Percentiles rank a stretch among this genome's conserved stretches.
These are phyloP conservation scores for Leucosticte australis DNA, from an alignment of 2,113 vertebrate species.

Conservation along the genomic window DNA sequence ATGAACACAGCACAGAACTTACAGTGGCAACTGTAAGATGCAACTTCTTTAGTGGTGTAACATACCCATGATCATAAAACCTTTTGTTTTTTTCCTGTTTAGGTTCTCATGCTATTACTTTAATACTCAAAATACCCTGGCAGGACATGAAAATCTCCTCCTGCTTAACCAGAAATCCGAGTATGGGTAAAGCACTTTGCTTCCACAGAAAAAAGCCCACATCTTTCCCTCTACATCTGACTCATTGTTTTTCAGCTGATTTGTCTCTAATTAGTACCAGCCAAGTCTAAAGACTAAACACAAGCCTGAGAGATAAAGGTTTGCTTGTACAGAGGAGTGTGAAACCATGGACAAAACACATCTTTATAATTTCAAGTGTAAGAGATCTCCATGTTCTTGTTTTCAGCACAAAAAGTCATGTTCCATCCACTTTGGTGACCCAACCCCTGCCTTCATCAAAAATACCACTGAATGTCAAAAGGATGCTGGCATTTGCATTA, in stretches of 20 bases:
- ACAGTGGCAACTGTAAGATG: neutral
- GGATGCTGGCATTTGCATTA: neutral
- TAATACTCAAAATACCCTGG: neutral
- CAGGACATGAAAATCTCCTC: neutral
- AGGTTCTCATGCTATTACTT: neutral
- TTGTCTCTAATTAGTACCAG: neutral
- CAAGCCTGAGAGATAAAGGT: neutral
- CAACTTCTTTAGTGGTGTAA: neutral
- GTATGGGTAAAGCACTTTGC: neutral
- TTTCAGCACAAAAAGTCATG: neutral
- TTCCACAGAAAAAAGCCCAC: neutral
- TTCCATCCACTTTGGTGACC: neutral
- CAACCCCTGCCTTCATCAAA: neutral
- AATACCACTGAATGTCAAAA: neutral
- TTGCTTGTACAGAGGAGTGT: neutral
- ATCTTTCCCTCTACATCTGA: neutral
- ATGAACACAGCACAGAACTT: neutral
- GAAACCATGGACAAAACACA: neutral
- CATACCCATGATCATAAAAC: neutral
- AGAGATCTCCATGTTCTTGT: neutral
- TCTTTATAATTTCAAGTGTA: neutral
- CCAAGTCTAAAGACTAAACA: neutral
- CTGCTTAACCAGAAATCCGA: neutral
- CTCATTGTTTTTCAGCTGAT: neutral
- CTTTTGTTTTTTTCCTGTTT: neutral